Base-by-base conservation (phyloP, 2,888 invertebrate genomes). In the Ochropleura plecta region DNA sequence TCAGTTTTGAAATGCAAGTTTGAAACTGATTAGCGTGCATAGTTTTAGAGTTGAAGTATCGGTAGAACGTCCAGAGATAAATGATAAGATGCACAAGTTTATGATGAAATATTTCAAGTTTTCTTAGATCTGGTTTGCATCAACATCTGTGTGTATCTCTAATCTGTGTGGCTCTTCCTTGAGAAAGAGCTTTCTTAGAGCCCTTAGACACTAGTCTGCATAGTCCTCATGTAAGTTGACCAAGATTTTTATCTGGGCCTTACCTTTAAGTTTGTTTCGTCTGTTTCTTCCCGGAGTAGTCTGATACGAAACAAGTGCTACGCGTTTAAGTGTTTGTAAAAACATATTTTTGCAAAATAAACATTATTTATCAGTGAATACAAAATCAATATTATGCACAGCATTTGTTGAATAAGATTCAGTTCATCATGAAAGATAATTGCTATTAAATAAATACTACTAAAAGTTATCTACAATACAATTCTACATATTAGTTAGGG, bases 1-100 rank as follows among this genome's bases (percentile, higher is more conserved):
- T 79, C 73, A 73, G 66, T 72, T 79, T 69, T 65, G 60, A 65
- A 83, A 79, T 77, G 59, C 66, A 48, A 59, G 53, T 71, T 74
- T 74, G 55, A 59, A 77, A 71, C 62, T 71, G 48, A 49, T 60
- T 64, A 12, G 12, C 12, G 20, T 30, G 30, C 12, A 46, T 64
- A 46, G 57, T 59, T 68, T 57, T 53, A 73, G 3, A 67, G 51
- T 30, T 30, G 30, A 30, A 63, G 63, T 57, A 40, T n/a, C 6
- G 18, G 51, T 57, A 9, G 16, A n/a, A 30, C 9, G 6, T 2
- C 42, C 3, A 53, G 5, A 18, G 40, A 40, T 51, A 7, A 20
- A 57, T 40, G n/a, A 46, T n/a, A 51, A 30, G 16, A 60, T 30
- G 3, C 20, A 73, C 10, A 53, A 49, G 69, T 30, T 69, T 16